These are phyloP conservation scores for Dipodomys stephensi DNA, from an alignment of 2,113 vertebrate genomes.

Conservation along the genomic window DNA sequence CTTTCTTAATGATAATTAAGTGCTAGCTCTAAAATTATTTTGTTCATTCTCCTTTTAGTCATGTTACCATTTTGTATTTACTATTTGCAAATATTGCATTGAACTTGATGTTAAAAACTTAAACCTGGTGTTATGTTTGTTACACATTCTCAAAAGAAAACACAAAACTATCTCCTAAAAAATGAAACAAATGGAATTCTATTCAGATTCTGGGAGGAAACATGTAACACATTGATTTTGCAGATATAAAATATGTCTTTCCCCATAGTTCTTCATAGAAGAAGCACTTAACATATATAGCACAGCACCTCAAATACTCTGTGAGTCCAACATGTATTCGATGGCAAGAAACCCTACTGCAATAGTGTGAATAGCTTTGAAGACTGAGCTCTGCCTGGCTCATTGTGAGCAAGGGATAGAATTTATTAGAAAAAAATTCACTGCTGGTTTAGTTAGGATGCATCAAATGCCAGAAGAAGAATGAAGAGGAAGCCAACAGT, in stretches of 20 bases:
- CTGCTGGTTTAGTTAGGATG: not conserved
- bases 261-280: not conserved
- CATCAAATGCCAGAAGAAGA: not conserved
- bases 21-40: not conserved
- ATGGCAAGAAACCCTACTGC: not conserved
- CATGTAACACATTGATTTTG: not conserved
- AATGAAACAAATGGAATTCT: not conserved
- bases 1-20: not conserved
- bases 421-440: not conserved
- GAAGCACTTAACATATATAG: too few species aligned
- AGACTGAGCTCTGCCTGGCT: not conserved
- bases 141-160: not conserved
- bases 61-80: not conserved
- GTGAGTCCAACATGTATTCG: not conserved
- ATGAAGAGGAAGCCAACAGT: not conserved
- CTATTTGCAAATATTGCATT: not conserved
- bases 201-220: not conserved
- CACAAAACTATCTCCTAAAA: not conserved
- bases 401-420: not conserved
- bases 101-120: not conserved
- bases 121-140: not conserved
- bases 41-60: not conserved
- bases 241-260: not conserved
- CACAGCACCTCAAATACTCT: not conserved
- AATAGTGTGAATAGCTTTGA: not conserved